phyloP scores from a whole-genome alignment of 2,888 invertebrate genomes.

The Agrochola circellaris region DNA sequence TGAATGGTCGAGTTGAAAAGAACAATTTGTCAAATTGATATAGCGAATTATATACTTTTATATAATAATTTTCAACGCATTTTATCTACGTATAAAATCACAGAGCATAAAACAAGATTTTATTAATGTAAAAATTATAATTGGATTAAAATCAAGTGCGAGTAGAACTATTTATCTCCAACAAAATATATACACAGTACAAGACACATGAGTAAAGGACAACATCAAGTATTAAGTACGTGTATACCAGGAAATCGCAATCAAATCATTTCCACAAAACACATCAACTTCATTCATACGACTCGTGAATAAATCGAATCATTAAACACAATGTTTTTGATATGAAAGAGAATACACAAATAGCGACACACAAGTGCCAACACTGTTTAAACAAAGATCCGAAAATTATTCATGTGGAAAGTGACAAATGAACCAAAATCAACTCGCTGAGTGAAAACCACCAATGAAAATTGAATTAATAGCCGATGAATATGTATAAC shows the following conservation, averaged over 20 bases:
- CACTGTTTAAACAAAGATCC: slow-evolving; percentile 70
- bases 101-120: no score
- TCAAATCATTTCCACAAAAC: slow-evolving; percentile 4
- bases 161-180: no score
- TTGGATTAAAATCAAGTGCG: background rate
- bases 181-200: no score
- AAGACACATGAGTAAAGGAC: no score
- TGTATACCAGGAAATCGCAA: background rate
- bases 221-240: no score
- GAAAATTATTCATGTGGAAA: slow-evolving; percentile 80
- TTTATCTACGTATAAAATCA: background rate
- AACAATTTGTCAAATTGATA: background rate
- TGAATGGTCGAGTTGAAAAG: background rate
- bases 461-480: slow-evolving; percentile 87
- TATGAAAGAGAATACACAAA: slow-evolving; percentile 50
- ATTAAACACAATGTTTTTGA: slow-evolving; percentile 41
- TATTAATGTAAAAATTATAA: background rate
- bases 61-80: background rate
- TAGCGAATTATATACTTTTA: background rate
- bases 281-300: background rate
- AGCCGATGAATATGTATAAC: slow-evolving; percentile 87
- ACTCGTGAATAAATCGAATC: slow-evolving; percentile 21
- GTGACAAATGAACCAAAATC: slow-evolving; percentile 88
- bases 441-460: slow-evolving; percentile 82
- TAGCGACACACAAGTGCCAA: slow-evolving; percentile 48